A percentile compares a stretch with the other conserved stretches of the same genome.
Evolutionary conservation across 2,888 invertebrate genomes (phyloP).

Genomic region (Ommatoiulus sabulosus): DNA sequence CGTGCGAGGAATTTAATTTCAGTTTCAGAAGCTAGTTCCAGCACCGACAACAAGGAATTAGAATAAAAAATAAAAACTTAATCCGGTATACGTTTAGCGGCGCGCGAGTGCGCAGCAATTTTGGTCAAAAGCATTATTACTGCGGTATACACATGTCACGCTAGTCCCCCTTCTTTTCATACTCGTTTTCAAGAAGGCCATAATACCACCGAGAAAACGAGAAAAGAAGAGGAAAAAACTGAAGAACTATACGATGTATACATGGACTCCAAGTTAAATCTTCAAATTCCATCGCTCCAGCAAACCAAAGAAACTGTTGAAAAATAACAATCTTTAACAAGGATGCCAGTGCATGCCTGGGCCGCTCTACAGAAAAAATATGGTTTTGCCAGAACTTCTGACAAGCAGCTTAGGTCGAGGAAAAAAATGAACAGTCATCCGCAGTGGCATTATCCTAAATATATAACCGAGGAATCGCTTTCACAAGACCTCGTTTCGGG

Average conservation of each 20-base stretch:
- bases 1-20: conserved; percentile 2
- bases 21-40: neutral
- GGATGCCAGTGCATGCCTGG: conserved; percentile 12
- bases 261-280: neutral
- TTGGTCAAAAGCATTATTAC: neutral
- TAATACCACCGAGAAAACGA: neutral
- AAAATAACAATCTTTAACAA: conserved; percentile 45
- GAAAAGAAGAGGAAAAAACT: neutral
- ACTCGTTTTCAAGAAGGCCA: conserved; percentile 1
- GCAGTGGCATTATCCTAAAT: conserved; percentile 47
- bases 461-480: conserved; percentile 35
- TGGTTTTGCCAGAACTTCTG: neutral
- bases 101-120: neutral
- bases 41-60: neutral
- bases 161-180: neutral
- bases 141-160: neutral
- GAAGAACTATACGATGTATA: neutral
- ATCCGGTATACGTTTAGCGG: neutral
- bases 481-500: conserved; percentile 35
- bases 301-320: conserved; percentile 24
- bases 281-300: conserved; percentile 8
- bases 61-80: neutral
- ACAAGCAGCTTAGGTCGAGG: conserved; percentile 25
- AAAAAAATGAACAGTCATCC: conserved; percentile 25
- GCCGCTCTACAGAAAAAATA: neutral